Percentiles rank a stretch among this genome's conserved stretches.
phyloP scores from a whole-genome alignment of 2,888 invertebrate genomes.

The Serrognathus titanus region DNA sequence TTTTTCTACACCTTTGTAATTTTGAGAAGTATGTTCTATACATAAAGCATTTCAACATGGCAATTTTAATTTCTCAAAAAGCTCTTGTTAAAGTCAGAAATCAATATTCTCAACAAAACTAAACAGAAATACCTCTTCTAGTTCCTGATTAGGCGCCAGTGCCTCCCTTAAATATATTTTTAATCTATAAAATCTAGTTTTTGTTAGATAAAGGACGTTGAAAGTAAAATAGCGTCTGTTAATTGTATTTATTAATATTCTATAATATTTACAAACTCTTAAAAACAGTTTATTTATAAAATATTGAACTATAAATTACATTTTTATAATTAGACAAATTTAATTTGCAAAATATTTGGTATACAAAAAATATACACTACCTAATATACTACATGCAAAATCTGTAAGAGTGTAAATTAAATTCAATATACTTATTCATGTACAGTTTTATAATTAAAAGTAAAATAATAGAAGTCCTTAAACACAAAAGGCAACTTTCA shows the following conservation, averaged over 20 bases:
- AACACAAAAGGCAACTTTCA: conserved; percentile 6
- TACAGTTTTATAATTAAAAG: conserved; percentile 5
- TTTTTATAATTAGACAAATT: not conserved
- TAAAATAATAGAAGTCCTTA: conserved; percentile 9
- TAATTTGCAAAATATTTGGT: not conserved
- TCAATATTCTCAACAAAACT: too few relatives aligned
- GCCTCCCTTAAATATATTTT: too few relatives aligned
- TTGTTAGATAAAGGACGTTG: too few relatives aligned
- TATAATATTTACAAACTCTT: conserved; percentile 1
- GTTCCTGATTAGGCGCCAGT: too few relatives aligned
- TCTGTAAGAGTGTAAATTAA: conserved; percentile 8
- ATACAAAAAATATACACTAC: conserved; percentile 9
- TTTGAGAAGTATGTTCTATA: too few relatives aligned
- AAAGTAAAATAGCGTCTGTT: too few relatives aligned
- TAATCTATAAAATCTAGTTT: too few relatives aligned
- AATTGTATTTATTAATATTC: not conserved
- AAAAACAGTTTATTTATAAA: not conserved
- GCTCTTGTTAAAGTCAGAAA: too few relatives aligned
- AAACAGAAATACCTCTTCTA: too few relatives aligned
- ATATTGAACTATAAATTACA: not conserved
- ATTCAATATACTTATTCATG: conserved; percentile 5
- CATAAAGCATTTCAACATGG: too few relatives aligned
- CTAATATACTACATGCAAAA: not conserved
- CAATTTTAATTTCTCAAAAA: too few relatives aligned
- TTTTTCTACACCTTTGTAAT: too few relatives aligned